These are phyloP conservation scores for Calameuta idolon DNA, from an alignment of 2,888 invertebrate species.

Conservation along the genomic window DNA sequence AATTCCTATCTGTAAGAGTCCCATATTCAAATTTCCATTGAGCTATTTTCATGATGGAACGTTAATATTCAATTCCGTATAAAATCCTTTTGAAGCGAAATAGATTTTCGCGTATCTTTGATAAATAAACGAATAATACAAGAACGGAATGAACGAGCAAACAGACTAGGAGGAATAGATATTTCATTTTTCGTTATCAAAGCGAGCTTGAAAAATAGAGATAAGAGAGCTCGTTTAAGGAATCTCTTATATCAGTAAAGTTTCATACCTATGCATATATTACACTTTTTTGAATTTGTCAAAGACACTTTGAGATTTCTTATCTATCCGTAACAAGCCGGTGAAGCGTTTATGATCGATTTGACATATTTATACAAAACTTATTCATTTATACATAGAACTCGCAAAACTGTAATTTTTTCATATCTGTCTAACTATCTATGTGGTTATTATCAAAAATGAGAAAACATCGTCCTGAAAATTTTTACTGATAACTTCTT, in stretches of 20 bases:
- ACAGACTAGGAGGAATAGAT: neutral
- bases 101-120: neutral
- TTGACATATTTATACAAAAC: neutral
- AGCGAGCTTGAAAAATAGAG: neutral
- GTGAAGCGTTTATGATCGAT: neutral
- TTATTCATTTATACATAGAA: no score
- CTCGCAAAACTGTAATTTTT: no score
- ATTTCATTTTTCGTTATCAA: neutral
- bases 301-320: neutral
- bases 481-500: neutral
- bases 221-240: neutral
- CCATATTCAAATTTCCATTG: neutral
- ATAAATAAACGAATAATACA: neutral
- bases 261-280: neutral
- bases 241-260: neutral
- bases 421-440: no score
- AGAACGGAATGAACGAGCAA: neutral
- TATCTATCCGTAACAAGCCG: neutral
- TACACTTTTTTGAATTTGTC: neutral
- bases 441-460: neutral
- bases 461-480: neutral
- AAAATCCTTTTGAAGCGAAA: neutral
- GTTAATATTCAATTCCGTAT: neutral
- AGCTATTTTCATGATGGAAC: neutral
- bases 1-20: neutral